phyloP scores from a whole-genome alignment of 1,140 invertebrate genomes.

The Meloidogyne floridensis region DNA sequence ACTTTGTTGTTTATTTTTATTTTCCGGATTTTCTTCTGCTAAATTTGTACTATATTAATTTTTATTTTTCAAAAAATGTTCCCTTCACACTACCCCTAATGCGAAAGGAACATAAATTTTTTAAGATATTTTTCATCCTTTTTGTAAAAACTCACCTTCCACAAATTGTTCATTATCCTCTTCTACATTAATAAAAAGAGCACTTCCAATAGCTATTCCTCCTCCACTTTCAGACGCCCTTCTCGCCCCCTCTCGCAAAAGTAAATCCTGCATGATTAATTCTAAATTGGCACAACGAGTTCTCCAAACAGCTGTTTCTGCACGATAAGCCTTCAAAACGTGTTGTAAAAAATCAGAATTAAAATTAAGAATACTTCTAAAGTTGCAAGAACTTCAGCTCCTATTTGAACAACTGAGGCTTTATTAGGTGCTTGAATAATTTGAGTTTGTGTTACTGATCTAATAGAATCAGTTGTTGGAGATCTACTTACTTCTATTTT shows the following conservation, averaged over 20 bases:
- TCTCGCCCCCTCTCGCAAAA: slow-evolving; percentile 19
- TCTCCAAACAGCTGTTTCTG: slow-evolving; percentile 63
- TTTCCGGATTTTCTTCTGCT: neutral
- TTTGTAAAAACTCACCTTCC: neutral
- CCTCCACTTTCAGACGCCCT: slow-evolving; percentile 10
- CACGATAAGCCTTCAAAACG: slow-evolving; percentile 55
- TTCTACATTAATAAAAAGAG: slow-evolving; percentile 19
- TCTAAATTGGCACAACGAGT: slow-evolving; percentile 64
- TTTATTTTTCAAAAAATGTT: too few species aligned
- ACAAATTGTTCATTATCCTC: slow-evolving; percentile 33
- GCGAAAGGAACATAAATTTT: too few species aligned
- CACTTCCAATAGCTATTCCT: neutral
- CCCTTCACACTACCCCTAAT: too few species aligned
- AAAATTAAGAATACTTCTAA: slow-evolving; percentile 5
- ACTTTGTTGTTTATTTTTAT: too few species aligned
- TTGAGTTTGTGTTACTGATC: neutral
- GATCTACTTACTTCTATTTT: neutral
- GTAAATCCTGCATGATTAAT: slow-evolving; percentile 53
- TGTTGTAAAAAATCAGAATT: too few species aligned
- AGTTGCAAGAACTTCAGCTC: slow-evolving; percentile 15
- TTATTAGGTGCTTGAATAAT: neutral
- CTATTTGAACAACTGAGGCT: neutral
- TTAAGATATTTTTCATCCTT: too few species aligned
- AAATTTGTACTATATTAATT: too few species aligned
- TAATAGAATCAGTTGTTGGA: neutral